A percentile compares a stretch with the other conserved stretches of the same genome.
phyloP scores from a whole-genome alignment of 2,888 invertebrate genomes.

The Chaetogeoica ovagalla region DNA sequence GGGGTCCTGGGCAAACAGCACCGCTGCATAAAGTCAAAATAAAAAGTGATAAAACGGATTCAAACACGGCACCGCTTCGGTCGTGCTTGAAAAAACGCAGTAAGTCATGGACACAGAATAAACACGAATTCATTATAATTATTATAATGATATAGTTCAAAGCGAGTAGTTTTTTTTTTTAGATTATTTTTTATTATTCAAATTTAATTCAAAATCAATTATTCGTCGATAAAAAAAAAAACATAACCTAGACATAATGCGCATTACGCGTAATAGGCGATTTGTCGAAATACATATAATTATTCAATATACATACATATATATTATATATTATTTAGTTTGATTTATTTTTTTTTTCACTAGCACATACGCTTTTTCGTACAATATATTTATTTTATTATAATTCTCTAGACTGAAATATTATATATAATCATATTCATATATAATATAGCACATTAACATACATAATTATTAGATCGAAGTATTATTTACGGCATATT shows the following conservation, averaged over 20 bases:
- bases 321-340: constrained; percentile 1
- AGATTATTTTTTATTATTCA: too few species aligned
- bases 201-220: not conserved
- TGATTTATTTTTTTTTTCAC: constrained; percentile 1
- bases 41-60: constrained; percentile 53
- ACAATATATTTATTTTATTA: not conserved
- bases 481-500: constrained; percentile 43
- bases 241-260: constrained; percentile 20
- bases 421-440: constrained; percentile 1
- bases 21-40: constrained; percentile 51
- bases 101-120: constrained; percentile 45
- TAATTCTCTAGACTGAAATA: constrained; percentile 32
- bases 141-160: constrained; percentile 19
- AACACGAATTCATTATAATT: constrained; percentile 24
- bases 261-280: constrained; percentile 12
- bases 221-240: not conserved
- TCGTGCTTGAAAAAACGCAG: constrained; percentile 53
- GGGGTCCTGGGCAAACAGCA: constrained; percentile 52
- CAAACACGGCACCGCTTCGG: constrained; percentile 52
- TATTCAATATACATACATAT: constrained; percentile 14
- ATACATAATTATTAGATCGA: constrained; percentile 28
- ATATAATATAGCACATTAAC: constrained; percentile 37
- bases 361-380: constrained; percentile 37
- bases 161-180: too few species aligned
- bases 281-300: constrained; percentile 9